Conservation (phyloP, 2,113 vertebrate species). For the Elephantulus edwardii region DNA sequence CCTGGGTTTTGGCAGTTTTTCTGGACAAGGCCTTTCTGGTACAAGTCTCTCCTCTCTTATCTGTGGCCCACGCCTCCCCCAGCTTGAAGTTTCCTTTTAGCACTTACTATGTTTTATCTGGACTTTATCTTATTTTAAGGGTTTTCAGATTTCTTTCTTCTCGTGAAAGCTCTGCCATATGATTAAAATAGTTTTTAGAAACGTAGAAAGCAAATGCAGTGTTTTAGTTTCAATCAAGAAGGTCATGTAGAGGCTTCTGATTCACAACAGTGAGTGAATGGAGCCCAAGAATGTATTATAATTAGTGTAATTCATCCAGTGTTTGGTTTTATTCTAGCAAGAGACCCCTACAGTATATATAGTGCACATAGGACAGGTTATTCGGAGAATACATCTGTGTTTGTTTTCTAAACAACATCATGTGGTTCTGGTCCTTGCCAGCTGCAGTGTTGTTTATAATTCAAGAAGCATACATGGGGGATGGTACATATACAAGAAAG, state of each 20-base stretch:
- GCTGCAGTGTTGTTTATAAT: neutral
- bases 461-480: neutral
- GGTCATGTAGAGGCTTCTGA: neutral
- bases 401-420: neutral
- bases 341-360: neutral
- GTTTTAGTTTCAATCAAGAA: neutral
- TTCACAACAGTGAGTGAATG: neutral
- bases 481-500: neutral
- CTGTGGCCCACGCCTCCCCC: neutral
- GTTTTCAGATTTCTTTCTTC: conserved; percentile 17
- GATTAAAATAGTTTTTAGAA: conserved; percentile 40
- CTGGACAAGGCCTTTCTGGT: neutral
- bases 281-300: neutral
- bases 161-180: neutral
- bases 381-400: neutral
- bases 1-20: neutral
- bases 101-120: neutral
- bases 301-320: neutral
- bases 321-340: conserved; percentile 20
- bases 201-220: neutral
- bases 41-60: neutral
- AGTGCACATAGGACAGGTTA: neutral
- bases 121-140: neutral
- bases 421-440: neutral
- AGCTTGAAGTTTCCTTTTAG: neutral